Evolutionary conservation across 2,888 invertebrate genomes (phyloP).

Genomic region (Drosophila prostipennis): DNA sequence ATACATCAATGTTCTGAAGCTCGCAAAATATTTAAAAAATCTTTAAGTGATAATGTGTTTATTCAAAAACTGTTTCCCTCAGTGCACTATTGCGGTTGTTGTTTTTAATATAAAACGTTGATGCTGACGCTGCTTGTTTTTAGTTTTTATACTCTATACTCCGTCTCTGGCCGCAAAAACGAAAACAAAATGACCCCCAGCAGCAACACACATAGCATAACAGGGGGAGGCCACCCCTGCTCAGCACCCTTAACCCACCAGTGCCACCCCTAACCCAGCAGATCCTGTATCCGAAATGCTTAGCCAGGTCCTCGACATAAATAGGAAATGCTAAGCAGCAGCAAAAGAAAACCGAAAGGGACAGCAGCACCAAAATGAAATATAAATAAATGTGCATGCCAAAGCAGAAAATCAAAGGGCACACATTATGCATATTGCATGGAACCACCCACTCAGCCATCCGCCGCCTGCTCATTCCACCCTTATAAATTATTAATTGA

Average conservation of each 20-base stretch:
- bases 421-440: conserved; percentile 76
- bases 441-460: conserved; percentile 16
- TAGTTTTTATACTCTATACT: conserved; percentile 69
- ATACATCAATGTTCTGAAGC: too few relatives aligned
- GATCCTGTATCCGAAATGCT: conserved; percentile 51
- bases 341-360: conserved; percentile 32
- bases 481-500: conserved; percentile 49
- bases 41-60: too few relatives aligned
- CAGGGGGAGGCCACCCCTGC: conserved; percentile 32
- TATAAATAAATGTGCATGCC: conserved; percentile 73
- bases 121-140: conserved; percentile 76
- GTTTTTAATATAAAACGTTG: conserved; percentile 76
- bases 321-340: conserved; percentile 64
- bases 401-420: conserved; percentile 69
- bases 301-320: conserved; percentile 45
- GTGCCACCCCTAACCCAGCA: conserved; percentile 21
- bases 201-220: conserved; percentile 31
- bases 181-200: conserved; percentile 28
- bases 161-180: conserved; percentile 46
- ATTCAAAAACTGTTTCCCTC: too few relatives aligned
- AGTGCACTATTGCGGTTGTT: conserved; percentile 35
- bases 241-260: conserved; percentile 15
- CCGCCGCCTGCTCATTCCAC: conserved; percentile 11
- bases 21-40: too few relatives aligned
- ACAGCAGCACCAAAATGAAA: conserved; percentile 61